Conservation (phyloP, 2,888 invertebrate genomes). For the Dicyrtomina minuta region DNA sequence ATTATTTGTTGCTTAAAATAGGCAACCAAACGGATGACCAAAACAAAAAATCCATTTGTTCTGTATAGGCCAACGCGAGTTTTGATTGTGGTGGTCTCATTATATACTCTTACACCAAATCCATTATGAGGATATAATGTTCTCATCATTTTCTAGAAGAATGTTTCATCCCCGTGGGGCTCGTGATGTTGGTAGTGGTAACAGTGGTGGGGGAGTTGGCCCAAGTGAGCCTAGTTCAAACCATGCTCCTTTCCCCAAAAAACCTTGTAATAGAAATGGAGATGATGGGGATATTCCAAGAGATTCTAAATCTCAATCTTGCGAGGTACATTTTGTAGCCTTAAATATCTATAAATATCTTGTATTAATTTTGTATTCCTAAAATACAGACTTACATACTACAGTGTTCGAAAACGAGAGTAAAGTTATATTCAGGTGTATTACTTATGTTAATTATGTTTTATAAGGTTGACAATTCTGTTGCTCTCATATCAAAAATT, state of each 20-base stretch:
- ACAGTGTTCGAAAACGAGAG: background rate
- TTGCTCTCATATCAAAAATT: constrained; percentile 76
- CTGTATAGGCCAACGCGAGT: too few relatives aligned
- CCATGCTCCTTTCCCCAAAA: constrained; percentile 40
- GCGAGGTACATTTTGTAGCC: constrained; percentile 35
- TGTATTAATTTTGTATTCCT: background rate
- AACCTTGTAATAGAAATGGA: constrained; percentile 39
- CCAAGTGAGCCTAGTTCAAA: constrained; percentile 29
- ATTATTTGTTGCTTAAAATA: too few relatives aligned
- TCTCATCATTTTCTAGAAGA: constrained; percentile 22
- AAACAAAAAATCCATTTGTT: too few relatives aligned
- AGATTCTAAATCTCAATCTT: constrained; percentile 35
- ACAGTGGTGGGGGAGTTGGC: constrained; percentile 35
- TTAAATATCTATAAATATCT: background rate
- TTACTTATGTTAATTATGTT: background rate
- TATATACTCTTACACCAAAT: too few relatives aligned
- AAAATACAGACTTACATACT: background rate
- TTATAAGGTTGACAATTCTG: constrained; percentile 77
- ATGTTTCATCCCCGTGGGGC: constrained; percentile 18
- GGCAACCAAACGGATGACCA: too few relatives aligned
- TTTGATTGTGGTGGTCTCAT: too few relatives aligned
- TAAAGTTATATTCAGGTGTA: background rate
- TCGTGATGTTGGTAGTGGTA: constrained; percentile 8
- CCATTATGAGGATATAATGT: constrained; percentile 8
- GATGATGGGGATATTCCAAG: constrained; percentile 22